phyloP scores from a whole-genome alignment of 2,797 vertebrate genomes.

The Margarornis squamiger region DNA sequence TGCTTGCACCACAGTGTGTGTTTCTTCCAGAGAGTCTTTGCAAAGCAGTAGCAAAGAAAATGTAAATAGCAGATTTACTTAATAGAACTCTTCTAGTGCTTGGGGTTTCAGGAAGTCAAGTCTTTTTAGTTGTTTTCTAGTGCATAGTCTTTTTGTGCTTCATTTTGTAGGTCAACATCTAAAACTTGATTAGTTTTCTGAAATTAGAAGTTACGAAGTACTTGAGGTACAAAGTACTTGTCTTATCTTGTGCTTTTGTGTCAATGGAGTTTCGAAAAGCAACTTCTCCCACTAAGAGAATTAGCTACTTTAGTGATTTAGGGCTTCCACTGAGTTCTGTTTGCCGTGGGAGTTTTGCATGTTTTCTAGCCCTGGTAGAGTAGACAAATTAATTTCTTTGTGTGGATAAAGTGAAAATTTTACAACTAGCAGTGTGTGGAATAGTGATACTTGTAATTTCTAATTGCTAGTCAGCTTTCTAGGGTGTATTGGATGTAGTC shows the following conservation, averaged over 20 bases:
- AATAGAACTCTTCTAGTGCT: neutral
- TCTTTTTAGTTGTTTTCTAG: neutral
- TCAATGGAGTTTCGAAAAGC: neutral
- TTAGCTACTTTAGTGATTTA: neutral
- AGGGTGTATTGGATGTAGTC: neutral
- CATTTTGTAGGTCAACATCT: neutral
- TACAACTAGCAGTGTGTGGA: neutral
- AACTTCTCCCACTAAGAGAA: neutral
- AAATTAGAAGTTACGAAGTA: neutral
- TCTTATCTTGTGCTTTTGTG: neutral
- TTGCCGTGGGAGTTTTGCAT: neutral
- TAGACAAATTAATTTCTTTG: neutral
- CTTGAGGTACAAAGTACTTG: neutral
- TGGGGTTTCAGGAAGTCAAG: neutral
- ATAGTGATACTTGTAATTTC: neutral
- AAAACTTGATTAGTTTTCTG: neutral
- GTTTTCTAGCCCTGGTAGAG: neutral
- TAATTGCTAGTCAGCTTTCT: neutral
- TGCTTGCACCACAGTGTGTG: neutral
- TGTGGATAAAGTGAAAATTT: neutral
- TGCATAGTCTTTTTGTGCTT: neutral
- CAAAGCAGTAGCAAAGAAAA: neutral
- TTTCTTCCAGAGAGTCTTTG: neutral
- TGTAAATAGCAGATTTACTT: neutral
- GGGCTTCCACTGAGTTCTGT: neutral